Percentiles rank a stretch among this genome's conserved stretches.
Conservation (phyloP, 2,797 vertebrate genomes). For the Diplodus puntazzo region DNA sequence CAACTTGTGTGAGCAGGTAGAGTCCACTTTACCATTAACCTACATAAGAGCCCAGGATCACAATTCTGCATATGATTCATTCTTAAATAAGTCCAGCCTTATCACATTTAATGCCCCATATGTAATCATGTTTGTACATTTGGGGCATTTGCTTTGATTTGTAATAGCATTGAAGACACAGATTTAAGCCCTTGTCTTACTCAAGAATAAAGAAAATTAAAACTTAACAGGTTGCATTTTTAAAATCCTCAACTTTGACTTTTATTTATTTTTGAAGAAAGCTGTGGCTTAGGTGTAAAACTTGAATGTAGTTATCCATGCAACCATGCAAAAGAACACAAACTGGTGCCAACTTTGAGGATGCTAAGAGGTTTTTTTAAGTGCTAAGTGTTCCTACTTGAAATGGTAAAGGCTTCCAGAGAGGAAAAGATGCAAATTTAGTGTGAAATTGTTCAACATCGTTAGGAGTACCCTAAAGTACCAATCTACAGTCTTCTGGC, state of each 20-base stretch:
- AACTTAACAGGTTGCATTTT: background rate
- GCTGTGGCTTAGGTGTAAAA: background rate
- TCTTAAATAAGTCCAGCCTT: background rate
- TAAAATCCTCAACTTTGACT: background rate
- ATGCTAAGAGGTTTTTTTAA: background rate
- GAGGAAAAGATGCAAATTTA: too few relatives aligned
- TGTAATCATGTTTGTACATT: background rate
- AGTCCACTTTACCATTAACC: background rate
- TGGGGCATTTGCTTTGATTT: background rate
- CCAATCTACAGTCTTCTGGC: too few relatives aligned
- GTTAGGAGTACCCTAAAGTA: too few relatives aligned
- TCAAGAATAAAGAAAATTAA: background rate
- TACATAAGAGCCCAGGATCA: background rate
- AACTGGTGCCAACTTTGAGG: background rate
- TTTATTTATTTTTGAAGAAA: background rate
- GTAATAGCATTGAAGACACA: background rate
- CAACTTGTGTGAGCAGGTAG: slow-evolving; percentile 96
- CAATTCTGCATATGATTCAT: background rate
- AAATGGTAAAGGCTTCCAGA: too few relatives aligned
- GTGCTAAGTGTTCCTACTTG: too few relatives aligned
- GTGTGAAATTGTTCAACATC: too few relatives aligned
- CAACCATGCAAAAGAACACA: background rate
- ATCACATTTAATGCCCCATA: background rate
- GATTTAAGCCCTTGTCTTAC: background rate
- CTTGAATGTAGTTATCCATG: background rate